These are phyloP conservation scores for Sinocyclocheilus rhinocerous DNA, from an alignment of 2,113 vertebrate genomes.

Conservation along the genomic window DNA sequence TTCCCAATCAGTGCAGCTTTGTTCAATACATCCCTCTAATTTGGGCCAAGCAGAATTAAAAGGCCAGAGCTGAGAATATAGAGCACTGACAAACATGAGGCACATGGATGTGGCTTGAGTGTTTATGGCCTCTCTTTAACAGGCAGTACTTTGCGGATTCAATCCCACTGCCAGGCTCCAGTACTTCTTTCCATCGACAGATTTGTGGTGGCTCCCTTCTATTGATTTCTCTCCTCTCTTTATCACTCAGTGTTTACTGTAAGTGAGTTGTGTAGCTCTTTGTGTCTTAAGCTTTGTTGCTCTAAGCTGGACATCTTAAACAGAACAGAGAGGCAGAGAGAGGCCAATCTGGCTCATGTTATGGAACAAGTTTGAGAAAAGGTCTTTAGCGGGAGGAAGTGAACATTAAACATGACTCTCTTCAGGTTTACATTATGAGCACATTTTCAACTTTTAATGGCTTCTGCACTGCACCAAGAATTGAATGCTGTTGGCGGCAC, in stretches of 20 bases:
- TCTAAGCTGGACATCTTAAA: conserved; percentile 40
- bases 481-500: conserved; percentile 56
- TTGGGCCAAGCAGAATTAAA: conserved; percentile 39
- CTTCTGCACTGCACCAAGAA: conserved; percentile 63
- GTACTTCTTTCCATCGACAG: conserved; percentile 66
- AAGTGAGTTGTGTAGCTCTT: conserved; percentile 74
- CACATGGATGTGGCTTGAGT: conserved; percentile 32
- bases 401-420: conserved; percentile 55
- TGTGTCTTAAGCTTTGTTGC: conserved; percentile 57
- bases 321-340: conserved; percentile 38
- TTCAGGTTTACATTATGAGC: conserved; percentile 63
- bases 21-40: conserved; percentile 48
- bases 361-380: conserved; percentile 53
- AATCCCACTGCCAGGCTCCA: conserved; percentile 63
- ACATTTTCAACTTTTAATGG: conserved; percentile 73
- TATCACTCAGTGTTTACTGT: conserved; percentile 67
- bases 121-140: conserved; percentile 56
- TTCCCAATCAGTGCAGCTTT: not conserved
- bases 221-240: conserved; percentile 72
- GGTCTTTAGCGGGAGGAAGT: conserved; percentile 50
- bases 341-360: conserved; percentile 56
- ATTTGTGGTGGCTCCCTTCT: conserved; percentile 71
- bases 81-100: conserved; percentile 56
- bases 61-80: conserved; percentile 27
- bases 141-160: conserved; percentile 67